phyloP scores from a whole-genome alignment of 2,888 invertebrate species.

The Hydraecia micacea region DNA sequence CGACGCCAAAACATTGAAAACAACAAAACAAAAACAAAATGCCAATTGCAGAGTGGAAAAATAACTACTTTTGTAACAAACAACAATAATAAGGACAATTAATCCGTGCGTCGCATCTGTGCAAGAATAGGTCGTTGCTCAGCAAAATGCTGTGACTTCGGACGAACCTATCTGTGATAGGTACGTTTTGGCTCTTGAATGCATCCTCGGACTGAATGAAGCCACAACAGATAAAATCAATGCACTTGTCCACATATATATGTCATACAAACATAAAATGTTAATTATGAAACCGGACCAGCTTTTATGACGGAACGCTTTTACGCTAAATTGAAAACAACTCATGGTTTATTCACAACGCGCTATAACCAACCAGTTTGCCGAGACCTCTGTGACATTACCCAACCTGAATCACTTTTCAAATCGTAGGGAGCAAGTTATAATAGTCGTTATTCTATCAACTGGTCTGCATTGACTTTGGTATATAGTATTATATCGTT shows the following conservation, averaged over 20 bases:
- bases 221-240: slow-evolving; percentile 62
- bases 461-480: slow-evolving; percentile 71
- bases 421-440: slow-evolving; percentile 69
- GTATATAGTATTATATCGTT: slow-evolving; percentile 67
- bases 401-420: slow-evolving; percentile 61
- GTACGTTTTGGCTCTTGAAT: background rate
- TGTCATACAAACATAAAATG: slow-evolving; percentile 80
- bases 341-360: slow-evolving; percentile 89
- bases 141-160: too few species aligned
- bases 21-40: too few species aligned
- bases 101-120: too few species aligned
- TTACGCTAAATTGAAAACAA: slow-evolving; percentile 90
- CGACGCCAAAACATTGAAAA: too few species aligned
- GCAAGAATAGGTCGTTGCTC: too few species aligned
- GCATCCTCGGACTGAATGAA: slow-evolving; percentile 48
- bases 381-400: slow-evolving; percentile 76
- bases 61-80: too few species aligned
- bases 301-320: slow-evolving; percentile 88
- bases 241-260: slow-evolving; percentile 69
- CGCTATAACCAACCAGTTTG: slow-evolving; percentile 78
- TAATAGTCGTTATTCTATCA: slow-evolving; percentile 70
- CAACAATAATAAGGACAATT: too few species aligned
- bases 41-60: too few species aligned
- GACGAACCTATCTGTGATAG: too few species aligned
- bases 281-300: slow-evolving; percentile 83